Evolutionary conservation across 2,113 vertebrate species (phyloP), one percentile per base, ranked within the genome.

Genomic region (Proterorhinus semilunaris): DNA sequence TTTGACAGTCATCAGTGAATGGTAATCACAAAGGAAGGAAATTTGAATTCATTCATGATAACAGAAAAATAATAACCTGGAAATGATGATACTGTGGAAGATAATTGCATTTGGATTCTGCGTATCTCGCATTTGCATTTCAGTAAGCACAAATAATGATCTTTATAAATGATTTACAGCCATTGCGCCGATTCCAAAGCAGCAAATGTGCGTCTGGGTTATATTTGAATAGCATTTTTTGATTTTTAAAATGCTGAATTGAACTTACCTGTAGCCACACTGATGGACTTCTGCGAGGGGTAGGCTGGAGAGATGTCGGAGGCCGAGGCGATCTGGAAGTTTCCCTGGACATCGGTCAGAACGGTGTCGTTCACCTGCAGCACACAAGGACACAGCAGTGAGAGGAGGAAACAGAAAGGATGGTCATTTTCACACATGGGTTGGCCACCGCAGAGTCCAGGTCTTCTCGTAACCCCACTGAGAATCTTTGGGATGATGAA

Each of bases 251-350:
- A 36, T 5, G 27, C 27, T 36, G 27, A 36, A 36, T 36, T 36
- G 27, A 36, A 36, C 27, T 78, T 89, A 95, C 94, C 93, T 86
- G 92, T 78, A 45, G 91, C 78, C 36, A 94, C 49, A 68, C 78
- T 92, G 77, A 93, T 87, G 44, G 90, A 87, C 36, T 70, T 90
- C 76, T 94, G 93, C 1, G 89, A 92, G 0, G 93, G 91, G 17
- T 86, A 90, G 0, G 85, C 72, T 0, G 93, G 91, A 1, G 91
- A 90, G 77, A 95, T 89, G 68, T 92, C 90, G 8, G 90, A 85
- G 17, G 88, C 75, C 6, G 77, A 65, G 2, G 67, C 82, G 12
- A 84, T 90, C 12, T 79, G 89, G 13, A 74, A 90, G 13, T 13
- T 78, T 6, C 84, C 70, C 51, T 89, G 85, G 15, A 89, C 79